Evolutionary conservation across 2,888 invertebrate genomes (phyloP).

Genomic region (Cheilosia pagana): DNA sequence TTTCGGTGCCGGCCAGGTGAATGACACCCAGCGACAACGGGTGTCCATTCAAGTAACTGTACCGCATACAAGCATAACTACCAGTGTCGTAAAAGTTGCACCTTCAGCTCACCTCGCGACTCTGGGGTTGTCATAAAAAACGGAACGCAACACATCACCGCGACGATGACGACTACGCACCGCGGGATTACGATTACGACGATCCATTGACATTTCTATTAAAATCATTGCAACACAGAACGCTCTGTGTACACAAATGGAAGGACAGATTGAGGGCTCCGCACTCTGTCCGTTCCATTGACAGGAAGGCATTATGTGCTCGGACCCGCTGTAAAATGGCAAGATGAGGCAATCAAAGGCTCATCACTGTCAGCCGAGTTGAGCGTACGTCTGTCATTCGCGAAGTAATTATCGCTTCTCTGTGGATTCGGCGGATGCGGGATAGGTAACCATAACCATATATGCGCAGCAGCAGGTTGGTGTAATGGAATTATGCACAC

Average conservation of each 20-base stretch:
- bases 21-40: conserved; percentile 55
- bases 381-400: conserved; percentile 71
- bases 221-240: conserved; percentile 70
- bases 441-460: neutral
- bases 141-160: conserved; percentile 58
- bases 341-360: conserved; percentile 75
- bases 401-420: conserved; percentile 71
- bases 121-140: conserved; percentile 56
- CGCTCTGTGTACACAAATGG: conserved; percentile 17
- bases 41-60: conserved; percentile 60
- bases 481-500: conserved; percentile 71
- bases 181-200: conserved; percentile 49
- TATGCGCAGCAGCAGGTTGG: conserved; percentile 40
- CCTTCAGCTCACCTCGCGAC: conserved; percentile 56
- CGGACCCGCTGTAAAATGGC: conserved; percentile 52
- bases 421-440: conserved; percentile 22
- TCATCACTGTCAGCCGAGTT: conserved; percentile 72
- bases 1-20: conserved; percentile 63
- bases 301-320: conserved; percentile 65
- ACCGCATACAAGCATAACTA: conserved; percentile 23
- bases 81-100: conserved; percentile 55
- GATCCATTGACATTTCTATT: conserved; percentile 75
- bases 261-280: conserved; percentile 59
- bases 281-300: conserved; percentile 39
- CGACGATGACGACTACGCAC: conserved; percentile 37